Evolutionary conservation across 2,797 vertebrate genomes (phyloP).

Genomic region (Microcaecilia unicolor): DNA sequence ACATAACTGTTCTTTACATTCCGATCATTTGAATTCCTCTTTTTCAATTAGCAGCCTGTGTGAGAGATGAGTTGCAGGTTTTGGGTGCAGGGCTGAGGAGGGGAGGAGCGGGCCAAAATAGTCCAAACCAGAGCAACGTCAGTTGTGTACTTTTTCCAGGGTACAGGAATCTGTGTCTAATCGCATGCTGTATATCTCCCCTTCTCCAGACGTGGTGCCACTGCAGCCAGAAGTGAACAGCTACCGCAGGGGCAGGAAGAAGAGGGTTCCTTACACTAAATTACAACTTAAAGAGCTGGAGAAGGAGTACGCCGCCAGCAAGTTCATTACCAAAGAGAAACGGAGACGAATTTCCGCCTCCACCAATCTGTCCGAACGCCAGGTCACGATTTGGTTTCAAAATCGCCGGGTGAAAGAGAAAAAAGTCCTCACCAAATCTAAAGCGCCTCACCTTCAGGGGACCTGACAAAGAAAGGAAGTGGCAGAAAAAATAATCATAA

Average conservation of each 20-base stretch:
- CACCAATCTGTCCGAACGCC: conserved; percentile 90
- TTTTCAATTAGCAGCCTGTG: no score
- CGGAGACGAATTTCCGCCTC: conserved; percentile 85
- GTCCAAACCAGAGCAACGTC: background rate
- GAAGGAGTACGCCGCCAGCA: conserved; percentile 93
- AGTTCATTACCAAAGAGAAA: conserved; percentile 99
- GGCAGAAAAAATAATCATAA: no score
- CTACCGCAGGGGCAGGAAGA: conserved; percentile 89
- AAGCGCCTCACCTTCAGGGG: conserved; percentile 75
- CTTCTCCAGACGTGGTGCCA: conserved; percentile 77
- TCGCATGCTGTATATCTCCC: background rate
- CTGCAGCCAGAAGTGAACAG: conserved; percentile 89
- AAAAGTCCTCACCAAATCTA: conserved; percentile 92
- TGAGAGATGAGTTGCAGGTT: no score
- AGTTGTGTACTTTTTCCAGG: no score
- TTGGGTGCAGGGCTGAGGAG: background rate
- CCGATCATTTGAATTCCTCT: no score
- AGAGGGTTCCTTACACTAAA: conserved; percentile 93
- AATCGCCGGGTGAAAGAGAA: conserved; percentile 96
- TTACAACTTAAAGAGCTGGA: conserved; percentile 91
- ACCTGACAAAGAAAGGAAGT: conserved; percentile 64
- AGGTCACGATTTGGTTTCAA: conserved; percentile 97
- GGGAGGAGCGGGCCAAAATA: background rate
- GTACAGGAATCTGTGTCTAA: no score
- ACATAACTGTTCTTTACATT: no score